phyloP scores from a whole-genome alignment of 35 echinoderm and acorn worm species.

The Acanthaster planci region DNA sequence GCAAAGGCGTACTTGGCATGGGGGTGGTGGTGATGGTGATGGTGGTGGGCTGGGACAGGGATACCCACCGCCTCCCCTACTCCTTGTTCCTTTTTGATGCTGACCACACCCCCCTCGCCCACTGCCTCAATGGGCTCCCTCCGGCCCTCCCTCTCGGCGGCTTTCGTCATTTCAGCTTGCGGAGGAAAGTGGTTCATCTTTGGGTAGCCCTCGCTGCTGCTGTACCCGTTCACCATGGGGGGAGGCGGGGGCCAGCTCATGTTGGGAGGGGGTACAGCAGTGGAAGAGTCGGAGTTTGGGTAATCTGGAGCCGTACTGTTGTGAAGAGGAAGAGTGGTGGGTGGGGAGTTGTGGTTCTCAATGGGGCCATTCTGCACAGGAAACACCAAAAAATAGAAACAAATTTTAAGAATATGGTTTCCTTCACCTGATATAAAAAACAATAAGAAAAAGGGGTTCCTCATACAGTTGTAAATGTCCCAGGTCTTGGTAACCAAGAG shows the following conservation, averaged over 20 bases:
- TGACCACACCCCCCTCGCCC: neutral
- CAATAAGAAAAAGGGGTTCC: too few relatives aligned
- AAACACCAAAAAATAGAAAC: neutral
- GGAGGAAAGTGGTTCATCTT: conserved; percentile 17
- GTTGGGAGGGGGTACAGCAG: neutral
- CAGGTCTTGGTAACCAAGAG: too few relatives aligned
- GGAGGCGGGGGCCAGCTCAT: conserved; percentile 10
- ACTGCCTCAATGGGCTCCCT: neutral
- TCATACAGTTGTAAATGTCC: too few relatives aligned
- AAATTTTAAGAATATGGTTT: too few relatives aligned
- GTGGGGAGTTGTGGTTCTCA: conserved; percentile 18
- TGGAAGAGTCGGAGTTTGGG: neutral
- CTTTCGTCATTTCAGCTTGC: neutral
- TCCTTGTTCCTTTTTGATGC: neutral
- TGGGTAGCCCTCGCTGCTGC: conserved; percentile 10
- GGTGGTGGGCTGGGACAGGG: conserved; percentile 12
- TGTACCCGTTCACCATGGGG: conserved; percentile 17
- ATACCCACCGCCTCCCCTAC: neutral
- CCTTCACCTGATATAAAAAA: too few relatives aligned
- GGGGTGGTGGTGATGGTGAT: conserved; percentile 3
- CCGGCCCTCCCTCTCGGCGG: neutral
- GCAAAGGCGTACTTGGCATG: conserved; percentile 21
- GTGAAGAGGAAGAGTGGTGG: conserved; percentile 5
- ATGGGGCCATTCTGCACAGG: conserved; percentile 3
- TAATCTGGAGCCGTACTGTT: conserved; percentile 17